Conservation (phyloP, 2,113 vertebrate genomes). For the Panurus biarmicus region DNA sequence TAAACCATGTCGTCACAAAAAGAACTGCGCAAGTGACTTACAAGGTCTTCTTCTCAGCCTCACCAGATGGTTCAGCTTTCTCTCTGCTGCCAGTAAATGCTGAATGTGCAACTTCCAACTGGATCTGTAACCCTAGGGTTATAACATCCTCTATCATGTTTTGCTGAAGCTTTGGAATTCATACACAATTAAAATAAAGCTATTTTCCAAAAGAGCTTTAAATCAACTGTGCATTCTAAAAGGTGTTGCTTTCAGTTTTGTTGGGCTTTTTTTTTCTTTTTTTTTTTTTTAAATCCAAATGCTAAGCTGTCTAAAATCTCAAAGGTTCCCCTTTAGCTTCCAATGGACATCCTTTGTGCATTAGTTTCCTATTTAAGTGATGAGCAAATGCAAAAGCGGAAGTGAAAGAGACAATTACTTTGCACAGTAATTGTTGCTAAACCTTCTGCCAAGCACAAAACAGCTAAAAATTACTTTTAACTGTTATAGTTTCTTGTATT, state of each 20-base stretch:
- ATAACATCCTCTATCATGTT: not conserved
- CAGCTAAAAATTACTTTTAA: not conserved
- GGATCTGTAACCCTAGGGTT: constrained; percentile 9
- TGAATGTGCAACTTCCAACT: constrained; percentile 29
- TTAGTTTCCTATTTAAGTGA: not conserved
- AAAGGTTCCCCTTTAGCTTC: not conserved
- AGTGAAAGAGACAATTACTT: not conserved
- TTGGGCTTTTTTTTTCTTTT: too few species aligned
- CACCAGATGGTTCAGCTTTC: constrained; percentile 38
- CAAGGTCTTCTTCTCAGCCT: not conserved
- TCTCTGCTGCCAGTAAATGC: constrained; percentile 2
- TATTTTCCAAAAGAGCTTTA: not conserved
- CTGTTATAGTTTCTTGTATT: not conserved
- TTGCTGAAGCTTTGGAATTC: not conserved
- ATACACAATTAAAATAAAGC: constrained; percentile 6
- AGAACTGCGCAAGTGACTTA: not conserved
- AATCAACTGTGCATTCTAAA: not conserved
- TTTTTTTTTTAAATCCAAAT: not conserved
- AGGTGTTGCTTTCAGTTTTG: not conserved
- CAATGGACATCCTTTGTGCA: not conserved
- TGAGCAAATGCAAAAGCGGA: not conserved
- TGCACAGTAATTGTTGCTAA: not conserved
- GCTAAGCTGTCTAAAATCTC: not conserved
- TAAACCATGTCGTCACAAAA: not conserved
- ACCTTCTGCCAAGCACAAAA: not conserved